Evolutionary conservation across 2,888 invertebrate species (phyloP), one percentile per base, ranked within the genome.

Genomic region (Ametastegia equiseti): DNA sequence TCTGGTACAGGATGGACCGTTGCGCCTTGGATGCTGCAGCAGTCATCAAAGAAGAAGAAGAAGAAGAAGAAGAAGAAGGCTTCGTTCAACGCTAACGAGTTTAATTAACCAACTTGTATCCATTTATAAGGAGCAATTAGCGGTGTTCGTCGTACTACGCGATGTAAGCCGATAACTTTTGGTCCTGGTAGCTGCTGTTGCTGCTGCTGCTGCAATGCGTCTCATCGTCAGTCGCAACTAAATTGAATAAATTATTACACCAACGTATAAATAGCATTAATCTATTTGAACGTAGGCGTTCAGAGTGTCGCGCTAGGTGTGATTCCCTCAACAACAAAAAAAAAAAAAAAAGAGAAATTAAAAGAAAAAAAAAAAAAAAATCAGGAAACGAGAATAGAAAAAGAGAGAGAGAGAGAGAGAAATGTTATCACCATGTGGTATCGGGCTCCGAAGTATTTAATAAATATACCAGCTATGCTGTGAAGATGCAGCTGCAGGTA

Each of bases 81-180:
- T n/a, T n/a, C n/a, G n/a, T n/a, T n/a, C n/a, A n/a, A n/a, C 54
- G 75, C 54, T 75, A 54, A 75, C 75, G 75, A 75, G 75, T 75
- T 75, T 75, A 75, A 75, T 75, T 50, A 75, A 75, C 75, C 75
- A 75, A 75, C 75, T 75, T 75, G 75, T 75, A 75, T 75, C 75
- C 75, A 54, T 75, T 75, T 75, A 75, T 75, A 75, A 54, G 54
- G 75, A 54, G 75, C 75, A 75, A 75, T 75, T 75, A 75, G 75
- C 75, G 75, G 45, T 75, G 45, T 75, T 75, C 50, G 75, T 75
- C 15, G 75, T 54, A 54, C 71, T 54, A 33, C 33, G 33, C 19
- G 54, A 54, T 54, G 75, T 36, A 19, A 54, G 13, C 15, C 15
- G 71, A 71, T 47, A 71, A 71, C 19, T 71, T 71, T 71, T 47